Evolutionary conservation across 2,113 vertebrate genomes (phyloP).

Genomic region (Montifringilla adamsi): DNA sequence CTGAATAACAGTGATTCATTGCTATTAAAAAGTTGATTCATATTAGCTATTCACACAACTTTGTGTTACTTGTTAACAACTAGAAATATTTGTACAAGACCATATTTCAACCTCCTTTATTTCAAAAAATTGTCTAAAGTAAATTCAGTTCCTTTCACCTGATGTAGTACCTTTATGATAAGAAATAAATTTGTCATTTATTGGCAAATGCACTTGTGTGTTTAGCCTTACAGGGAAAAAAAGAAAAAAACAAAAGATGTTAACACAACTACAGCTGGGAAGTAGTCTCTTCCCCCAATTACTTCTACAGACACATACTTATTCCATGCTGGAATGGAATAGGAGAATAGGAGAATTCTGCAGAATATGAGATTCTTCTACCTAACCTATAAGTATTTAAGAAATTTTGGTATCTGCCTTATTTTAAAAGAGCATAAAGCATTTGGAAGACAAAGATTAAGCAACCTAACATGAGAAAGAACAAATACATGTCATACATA

Average conservation of each 20-base stretch:
- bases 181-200: background rate
- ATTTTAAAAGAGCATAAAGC: background rate
- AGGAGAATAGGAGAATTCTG: background rate
- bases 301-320: background rate
- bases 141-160: background rate
- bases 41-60: background rate
- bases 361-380: background rate
- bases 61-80: background rate
- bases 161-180: background rate
- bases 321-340: background rate
- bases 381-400: background rate
- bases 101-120: background rate
- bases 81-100: background rate
- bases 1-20: background rate
- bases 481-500: background rate
- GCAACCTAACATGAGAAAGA: background rate
- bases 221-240: background rate
- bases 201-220: background rate
- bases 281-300: background rate
- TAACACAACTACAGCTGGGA: background rate
- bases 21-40: background rate
- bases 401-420: background rate
- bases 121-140: background rate
- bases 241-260: background rate
- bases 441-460: background rate